Evolutionary conservation across 2,113 vertebrate genomes (phyloP), one percentile per base, ranked within the genome.

Genomic region (Cynopterus brachyotis): DNA sequence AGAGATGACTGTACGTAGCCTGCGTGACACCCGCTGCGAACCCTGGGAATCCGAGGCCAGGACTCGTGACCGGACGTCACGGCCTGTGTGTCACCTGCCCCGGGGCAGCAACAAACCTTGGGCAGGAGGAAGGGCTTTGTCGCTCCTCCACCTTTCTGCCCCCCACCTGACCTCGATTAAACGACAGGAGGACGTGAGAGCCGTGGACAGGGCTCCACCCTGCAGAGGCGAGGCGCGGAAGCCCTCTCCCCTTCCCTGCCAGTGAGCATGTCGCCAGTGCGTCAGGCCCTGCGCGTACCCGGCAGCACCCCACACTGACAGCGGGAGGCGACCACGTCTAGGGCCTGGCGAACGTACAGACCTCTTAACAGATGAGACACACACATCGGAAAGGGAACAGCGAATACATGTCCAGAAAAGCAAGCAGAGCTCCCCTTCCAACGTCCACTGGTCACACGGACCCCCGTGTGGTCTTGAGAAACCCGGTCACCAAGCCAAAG

Each of bases 401-500:
- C 16, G 60, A 82, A 60, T 2, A 9, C n/a, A 73, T 5, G 47
- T 75, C 85, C 45, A 17, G 3, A 90, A 57, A 80, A 82, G 92
- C 84, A 79, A 96, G 88, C 95, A 32, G 28, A 83, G 84, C 47
- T 7, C n/a, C 64, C 72, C 47, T 20, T 60, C 50, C 17, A 0
- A 12, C 22, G 16, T 59, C 55, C 28, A 2, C 26, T 4, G 13
- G 42, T 0, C 35, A 55, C 2, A 0, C 2, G 9, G 3, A 20
- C 26, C 55, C 42, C 89, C 35, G 0, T 0, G 47, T 26, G n/a
- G 32, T 32, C 20, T 37, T 55, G 15, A 20, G 19, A 86, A 73
- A 32, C 2, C n/a, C 45, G n/a, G 24, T 66, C 12, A 32, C 67
- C 75, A 86, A 89, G 92, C 86, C 92, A 86, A 76, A 72, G 55